A percentile compares a stretch with the other conserved stretches of the same genome.
Conservation (phyloP, 1,140 invertebrate species). For the Zaprionus inermis region DNA sequence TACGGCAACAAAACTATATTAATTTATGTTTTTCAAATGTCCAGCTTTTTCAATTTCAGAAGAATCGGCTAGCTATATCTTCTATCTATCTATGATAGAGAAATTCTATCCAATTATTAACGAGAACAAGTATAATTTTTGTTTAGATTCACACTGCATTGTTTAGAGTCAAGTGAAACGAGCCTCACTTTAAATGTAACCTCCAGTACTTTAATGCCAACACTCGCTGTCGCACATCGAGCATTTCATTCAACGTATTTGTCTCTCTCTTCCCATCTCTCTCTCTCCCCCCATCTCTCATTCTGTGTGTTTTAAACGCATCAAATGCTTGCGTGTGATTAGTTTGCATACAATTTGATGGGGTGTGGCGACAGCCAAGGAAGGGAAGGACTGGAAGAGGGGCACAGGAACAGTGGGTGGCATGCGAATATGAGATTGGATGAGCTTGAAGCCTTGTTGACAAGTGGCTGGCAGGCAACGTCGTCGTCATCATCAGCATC, state of each 20-base stretch:
- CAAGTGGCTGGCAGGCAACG: constrained; percentile 44
- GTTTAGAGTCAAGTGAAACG: too few species aligned
- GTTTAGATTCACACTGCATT: too few species aligned
- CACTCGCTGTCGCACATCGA: constrained; percentile 26
- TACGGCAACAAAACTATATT: too few species aligned
- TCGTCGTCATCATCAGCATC: constrained; percentile 22
- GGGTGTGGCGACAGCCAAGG: constrained; percentile 3
- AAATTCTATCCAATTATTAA: too few species aligned
- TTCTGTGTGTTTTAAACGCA: constrained; percentile 74
- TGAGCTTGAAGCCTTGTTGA: constrained; percentile 50
- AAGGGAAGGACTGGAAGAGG: neutral
- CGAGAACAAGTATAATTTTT: too few species aligned
- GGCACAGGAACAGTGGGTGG: constrained; percentile 18
- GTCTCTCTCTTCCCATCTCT: neutral
- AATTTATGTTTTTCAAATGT: too few species aligned
- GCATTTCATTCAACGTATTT: constrained; percentile 24
- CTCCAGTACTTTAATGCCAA: neutral
- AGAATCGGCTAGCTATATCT: too few species aligned
- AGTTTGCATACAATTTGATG: constrained; percentile 77
- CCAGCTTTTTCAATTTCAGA: too few species aligned
- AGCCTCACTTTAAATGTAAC: neutral
- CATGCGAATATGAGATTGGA: constrained; percentile 40
- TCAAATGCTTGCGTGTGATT: constrained; percentile 81
- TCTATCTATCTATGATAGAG: too few species aligned
- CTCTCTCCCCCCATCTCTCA: neutral